Evolutionary conservation across 2,797 vertebrate genomes (phyloP).

Genomic region (Enteromius unitaeniatus): DNA sequence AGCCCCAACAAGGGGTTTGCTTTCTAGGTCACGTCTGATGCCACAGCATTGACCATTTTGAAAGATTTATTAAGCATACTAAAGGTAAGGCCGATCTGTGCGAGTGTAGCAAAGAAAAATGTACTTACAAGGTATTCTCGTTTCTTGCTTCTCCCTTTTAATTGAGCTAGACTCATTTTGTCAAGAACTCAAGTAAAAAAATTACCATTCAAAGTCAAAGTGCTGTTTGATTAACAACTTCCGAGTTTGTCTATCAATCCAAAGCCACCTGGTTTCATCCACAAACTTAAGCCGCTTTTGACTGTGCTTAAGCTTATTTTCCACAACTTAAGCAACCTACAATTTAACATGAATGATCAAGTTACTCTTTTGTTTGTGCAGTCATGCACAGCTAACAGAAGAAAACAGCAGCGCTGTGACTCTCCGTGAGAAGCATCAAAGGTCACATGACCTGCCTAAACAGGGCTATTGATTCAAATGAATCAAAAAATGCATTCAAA

Average conservation of each 20-base stretch:
- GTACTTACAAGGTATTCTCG: constrained; percentile 53
- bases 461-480: constrained; percentile 39
- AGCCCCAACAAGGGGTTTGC: constrained; percentile 34
- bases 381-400: constrained; percentile 64
- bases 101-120: constrained; percentile 47
- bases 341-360: constrained; percentile 74
- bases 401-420: constrained; percentile 42
- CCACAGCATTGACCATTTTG: constrained; percentile 40
- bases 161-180: constrained; percentile 78
- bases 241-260: constrained; percentile 49
- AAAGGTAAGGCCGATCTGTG: constrained; percentile 43
- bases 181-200: constrained; percentile 73
- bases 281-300: constrained; percentile 60
- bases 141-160: constrained; percentile 58
- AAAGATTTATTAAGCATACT: constrained; percentile 60
- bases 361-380: constrained; percentile 70
- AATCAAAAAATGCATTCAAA: constrained; percentile 32
- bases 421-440: constrained; percentile 20
- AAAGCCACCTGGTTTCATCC: constrained; percentile 19
- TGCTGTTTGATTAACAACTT: constrained; percentile 67
- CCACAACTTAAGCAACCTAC: constrained; percentile 64
- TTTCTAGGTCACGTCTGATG: constrained; percentile 66
- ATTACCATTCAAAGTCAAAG: constrained; percentile 65
- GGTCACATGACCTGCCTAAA: constrained; percentile 41
- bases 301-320: background rate